A percentile compares a stretch with the other conserved stretches of the same genome.
Evolutionary conservation across 2,888 invertebrate species (phyloP).

Genomic region (Folsomia manolachei): DNA sequence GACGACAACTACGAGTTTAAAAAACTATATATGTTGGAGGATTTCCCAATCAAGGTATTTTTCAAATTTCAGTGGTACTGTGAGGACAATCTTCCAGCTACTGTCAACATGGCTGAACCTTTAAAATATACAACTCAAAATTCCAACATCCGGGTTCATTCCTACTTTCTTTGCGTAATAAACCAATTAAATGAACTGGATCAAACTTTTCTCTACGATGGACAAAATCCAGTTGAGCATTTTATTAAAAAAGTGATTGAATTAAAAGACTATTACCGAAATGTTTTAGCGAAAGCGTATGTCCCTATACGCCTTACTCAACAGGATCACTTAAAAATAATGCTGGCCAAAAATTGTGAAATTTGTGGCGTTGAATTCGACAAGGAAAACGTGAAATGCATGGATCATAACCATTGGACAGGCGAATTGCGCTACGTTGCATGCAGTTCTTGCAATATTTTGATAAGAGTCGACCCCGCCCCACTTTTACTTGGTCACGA

Average conservation of each 20-base stretch:
- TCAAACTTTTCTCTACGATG: neutral
- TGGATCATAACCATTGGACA: neutral
- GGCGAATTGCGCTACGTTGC: neutral
- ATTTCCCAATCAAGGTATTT: neutral
- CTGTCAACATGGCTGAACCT: too few relatives aligned
- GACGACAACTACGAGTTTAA: neutral
- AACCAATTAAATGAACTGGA: neutral
- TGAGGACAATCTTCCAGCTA: neutral
- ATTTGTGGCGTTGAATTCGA: neutral
- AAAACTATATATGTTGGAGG: neutral
- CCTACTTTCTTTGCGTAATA: neutral
- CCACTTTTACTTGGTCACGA: neutral
- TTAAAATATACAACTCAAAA: neutral
- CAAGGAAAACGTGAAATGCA: neutral
- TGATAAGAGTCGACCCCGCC: neutral
- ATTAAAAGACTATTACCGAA: neutral
- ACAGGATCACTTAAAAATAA: neutral
- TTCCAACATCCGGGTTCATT: neutral
- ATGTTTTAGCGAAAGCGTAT: neutral
- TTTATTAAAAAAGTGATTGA: neutral
- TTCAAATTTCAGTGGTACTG: neutral
- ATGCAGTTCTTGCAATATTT: neutral
- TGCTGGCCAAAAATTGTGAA: neutral
- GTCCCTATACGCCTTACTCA: neutral
- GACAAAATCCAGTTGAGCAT: neutral